Percentiles rank a stretch among this genome's conserved stretches.
phyloP scores from a whole-genome alignment of 2,113 vertebrate genomes.

The Anoplopoma fimbria region DNA sequence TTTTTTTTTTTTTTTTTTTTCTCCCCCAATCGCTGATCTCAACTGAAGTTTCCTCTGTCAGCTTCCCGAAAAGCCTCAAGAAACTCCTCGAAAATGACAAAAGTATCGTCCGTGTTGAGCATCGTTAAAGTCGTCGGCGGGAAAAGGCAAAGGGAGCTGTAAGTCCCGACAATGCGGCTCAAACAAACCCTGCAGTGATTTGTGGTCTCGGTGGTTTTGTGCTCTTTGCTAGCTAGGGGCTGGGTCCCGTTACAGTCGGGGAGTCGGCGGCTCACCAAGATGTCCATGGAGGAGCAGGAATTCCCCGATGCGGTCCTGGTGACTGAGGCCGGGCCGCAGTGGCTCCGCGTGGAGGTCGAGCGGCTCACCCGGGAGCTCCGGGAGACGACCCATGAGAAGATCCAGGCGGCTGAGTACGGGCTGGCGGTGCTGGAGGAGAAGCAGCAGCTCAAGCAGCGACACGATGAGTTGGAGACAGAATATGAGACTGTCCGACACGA shows the following conservation, averaged over 20 bases:
- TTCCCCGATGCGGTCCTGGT: conserved; percentile 86
- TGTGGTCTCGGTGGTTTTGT: conserved; percentile 44
- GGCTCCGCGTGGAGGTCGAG: conserved; percentile 91
- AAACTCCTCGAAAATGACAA: conserved; percentile 60
- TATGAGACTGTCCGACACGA: conserved; percentile 91
- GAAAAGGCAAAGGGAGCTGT: background rate
- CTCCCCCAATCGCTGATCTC: conserved; percentile 86
- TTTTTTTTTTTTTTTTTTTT: too few species aligned
- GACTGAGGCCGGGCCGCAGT: conserved; percentile 91
- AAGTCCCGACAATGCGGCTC: conserved; percentile 66
- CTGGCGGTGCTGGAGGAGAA: conserved; percentile 97
- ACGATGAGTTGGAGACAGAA: conserved; percentile 93
- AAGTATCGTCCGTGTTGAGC: conserved; percentile 12
- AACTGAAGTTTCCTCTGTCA: conserved; percentile 75
- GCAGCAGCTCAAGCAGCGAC: conserved; percentile 93
- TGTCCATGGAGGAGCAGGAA: conserved; percentile 89
- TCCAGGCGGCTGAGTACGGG: conserved; percentile 97
- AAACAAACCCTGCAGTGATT: conserved; percentile 75
- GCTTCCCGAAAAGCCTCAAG: conserved; percentile 42
- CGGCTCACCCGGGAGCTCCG: conserved; percentile 91
- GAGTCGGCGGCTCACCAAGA: conserved; percentile 73
- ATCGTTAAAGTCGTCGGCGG: conserved; percentile 8
- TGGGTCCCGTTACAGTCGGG: conserved; percentile 69
- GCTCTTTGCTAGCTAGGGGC: conserved; percentile 64
- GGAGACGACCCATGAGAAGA: conserved; percentile 95